Conservation (phyloP, 2,888 invertebrate species). For the Mantis religiosa region DNA sequence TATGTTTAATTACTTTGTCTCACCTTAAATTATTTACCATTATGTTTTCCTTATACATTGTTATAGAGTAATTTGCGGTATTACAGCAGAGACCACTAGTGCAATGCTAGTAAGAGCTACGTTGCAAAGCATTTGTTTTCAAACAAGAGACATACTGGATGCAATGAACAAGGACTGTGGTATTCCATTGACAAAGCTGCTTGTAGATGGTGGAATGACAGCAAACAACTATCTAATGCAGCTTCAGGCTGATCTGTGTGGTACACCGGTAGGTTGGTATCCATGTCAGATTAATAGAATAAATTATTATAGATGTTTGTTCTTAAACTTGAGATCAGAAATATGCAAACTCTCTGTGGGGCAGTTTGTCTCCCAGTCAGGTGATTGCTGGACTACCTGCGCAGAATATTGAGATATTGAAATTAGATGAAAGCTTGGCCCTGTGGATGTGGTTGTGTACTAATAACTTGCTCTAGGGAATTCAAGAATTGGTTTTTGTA, state of each 20-base stretch:
- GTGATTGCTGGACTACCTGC: no score
- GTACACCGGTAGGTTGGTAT: constrained; percentile 70
- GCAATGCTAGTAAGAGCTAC: constrained; percentile 88
- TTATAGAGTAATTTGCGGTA: constrained; percentile 83
- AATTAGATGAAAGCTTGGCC: no score
- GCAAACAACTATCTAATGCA: constrained; percentile 86
- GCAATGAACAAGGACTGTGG: constrained; percentile 91
- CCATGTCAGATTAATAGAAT: neutral
- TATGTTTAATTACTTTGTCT: no score
- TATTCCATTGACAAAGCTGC: constrained; percentile 64
- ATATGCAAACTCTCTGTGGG: no score
- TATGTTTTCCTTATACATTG: neutral
- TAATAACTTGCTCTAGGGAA: no score
- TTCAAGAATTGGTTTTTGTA: no score
- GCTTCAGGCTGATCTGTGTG: constrained; percentile 88
- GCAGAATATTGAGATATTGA: no score
- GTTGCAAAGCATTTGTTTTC: constrained; percentile 92
- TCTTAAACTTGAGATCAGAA: no score
- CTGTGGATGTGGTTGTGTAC: no score
- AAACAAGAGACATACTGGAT: constrained; percentile 87
- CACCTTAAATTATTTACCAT: no score
- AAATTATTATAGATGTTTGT: no score
- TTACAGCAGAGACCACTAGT: constrained; percentile 83
- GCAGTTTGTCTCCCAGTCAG: no score
- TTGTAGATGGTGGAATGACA: constrained; percentile 97